phyloP scores from a whole-genome alignment of 2,797 vertebrate genomes.

The Hypotaenidia okinawae region DNA sequence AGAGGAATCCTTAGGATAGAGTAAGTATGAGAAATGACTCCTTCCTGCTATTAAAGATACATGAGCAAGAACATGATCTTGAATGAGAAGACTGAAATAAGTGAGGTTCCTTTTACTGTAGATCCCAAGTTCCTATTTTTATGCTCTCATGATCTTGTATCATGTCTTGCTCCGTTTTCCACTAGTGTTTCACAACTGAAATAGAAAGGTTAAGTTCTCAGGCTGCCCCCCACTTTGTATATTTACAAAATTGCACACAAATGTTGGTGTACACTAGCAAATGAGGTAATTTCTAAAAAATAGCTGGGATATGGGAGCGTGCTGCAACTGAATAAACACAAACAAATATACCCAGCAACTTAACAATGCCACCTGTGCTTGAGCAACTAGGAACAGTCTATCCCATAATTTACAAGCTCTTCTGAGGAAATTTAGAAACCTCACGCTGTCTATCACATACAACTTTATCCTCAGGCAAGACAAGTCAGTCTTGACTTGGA shows the following conservation, averaged over 20 bases:
- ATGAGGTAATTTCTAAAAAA: not conserved
- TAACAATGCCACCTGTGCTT: not conserved
- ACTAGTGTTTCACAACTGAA: not conserved
- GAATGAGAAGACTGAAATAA: not conserved
- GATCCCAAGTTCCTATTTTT: not conserved
- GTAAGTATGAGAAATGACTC: constrained; percentile 57
- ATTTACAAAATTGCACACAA: not conserved
- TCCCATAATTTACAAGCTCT: not conserved
- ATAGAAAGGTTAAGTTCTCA: not conserved
- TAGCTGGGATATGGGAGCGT: not conserved
- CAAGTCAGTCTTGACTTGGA: not conserved
- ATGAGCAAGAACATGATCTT: not conserved
- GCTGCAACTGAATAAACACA: not conserved
- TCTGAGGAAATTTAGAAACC: not conserved
- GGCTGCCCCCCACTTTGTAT: not conserved
- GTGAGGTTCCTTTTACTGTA: not conserved
- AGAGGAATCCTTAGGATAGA: constrained; percentile 65
- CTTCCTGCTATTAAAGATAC: not conserved
- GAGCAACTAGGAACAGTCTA: not conserved
- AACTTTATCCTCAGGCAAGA: not conserved
- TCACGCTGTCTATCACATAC: not conserved
- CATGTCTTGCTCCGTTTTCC: not conserved
- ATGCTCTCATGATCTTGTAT: not conserved
- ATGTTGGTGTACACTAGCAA: not conserved
- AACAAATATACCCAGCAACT: not conserved